These are phyloP conservation scores for Onthophagus sagittarius DNA, from an alignment of 2,888 invertebrate species.

Conservation along the genomic window DNA sequence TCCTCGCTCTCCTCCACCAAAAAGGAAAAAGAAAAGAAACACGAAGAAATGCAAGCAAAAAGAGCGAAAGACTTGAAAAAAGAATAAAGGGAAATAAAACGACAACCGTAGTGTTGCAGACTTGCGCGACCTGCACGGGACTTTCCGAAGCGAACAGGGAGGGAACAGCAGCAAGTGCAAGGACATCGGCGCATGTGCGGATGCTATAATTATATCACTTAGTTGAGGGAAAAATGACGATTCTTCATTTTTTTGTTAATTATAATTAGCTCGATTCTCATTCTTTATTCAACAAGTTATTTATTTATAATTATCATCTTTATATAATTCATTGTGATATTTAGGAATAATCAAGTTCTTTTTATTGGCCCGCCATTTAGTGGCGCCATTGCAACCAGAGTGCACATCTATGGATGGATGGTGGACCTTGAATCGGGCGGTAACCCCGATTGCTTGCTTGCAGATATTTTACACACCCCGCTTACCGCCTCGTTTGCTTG, in stretches of 20 bases:
- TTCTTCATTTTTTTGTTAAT: constrained; percentile 20
- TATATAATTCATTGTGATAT: too few relatives aligned
- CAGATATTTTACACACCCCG: constrained; percentile 15
- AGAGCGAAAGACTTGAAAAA: neutral
- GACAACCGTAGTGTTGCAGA: constrained; percentile 4
- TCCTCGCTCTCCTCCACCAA: neutral
- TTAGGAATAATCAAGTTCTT: too few relatives aligned
- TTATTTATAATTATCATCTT: neutral
- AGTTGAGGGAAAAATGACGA: neutral
- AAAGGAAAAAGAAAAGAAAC: neutral
- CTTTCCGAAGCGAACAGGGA: constrained; percentile 8
- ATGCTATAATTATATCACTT: constrained; percentile 44
- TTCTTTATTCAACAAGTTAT: neutral
- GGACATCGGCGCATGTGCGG: constrained; percentile 29
- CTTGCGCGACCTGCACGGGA: neutral
- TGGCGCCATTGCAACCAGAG: neutral
- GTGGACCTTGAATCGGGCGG: constrained; percentile 40
- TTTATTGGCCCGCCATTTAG: neutral
- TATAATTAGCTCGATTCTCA: too few relatives aligned
- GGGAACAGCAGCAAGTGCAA: constrained; percentile 34
- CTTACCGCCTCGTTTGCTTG: too few relatives aligned
- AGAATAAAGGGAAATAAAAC: constrained; percentile 6
- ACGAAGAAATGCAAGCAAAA: neutral
- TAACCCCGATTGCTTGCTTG: constrained; percentile 33
- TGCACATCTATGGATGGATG: neutral